Evolutionary conservation across 2,797 vertebrate species (phyloP), one percentile per base, ranked within the genome.

Genomic region (Neosilurus hyrtlii): DNA sequence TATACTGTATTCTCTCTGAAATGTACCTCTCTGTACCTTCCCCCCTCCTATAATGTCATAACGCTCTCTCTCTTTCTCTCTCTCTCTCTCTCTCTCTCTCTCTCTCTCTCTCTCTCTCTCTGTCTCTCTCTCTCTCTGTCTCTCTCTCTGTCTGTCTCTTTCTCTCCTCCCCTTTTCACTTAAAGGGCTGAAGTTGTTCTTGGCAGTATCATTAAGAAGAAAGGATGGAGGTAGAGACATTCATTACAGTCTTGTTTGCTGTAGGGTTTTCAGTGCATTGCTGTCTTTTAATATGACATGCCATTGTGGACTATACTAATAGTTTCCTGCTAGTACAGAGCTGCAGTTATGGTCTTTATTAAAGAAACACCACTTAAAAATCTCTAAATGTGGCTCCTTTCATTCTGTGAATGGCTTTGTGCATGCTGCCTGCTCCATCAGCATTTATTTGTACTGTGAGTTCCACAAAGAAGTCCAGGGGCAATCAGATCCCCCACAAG

Each of bases 201-300:
- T 82, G 97, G 97, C 22, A 96, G 90, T 86, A 95, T 98, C 88
- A 96, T 98, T 86, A 98, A 98, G 95, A 98, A 97, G 92, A 98
- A 97, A 87, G 97, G 96, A 85, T 98, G 97, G 97, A 96, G 97
- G 97, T 98, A 94, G 87, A 79, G 70, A 49, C 51, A 82, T 84
- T 14, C 12, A 1, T 68, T 75, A 83, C 51, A 54, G 16, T 9
- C 18, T 22, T 2, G 18, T 65, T 51, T 20, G 15, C 3, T 22
- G 4, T 63, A 9, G 9, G 4, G 8, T 54, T 24, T 63, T 72
- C 14, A 49, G 3, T 35, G 14, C 22, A 16, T 11, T 43, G 12
- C 43, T 63, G 70, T 82, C 51, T 75, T 83, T 81, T 77, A 30
- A 80, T 81, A 52, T 5, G 67, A 79, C 70, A 18, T 26, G 35